A percentile compares a stretch with the other conserved stretches of the same genome.
phyloP scores from a whole-genome alignment of 2,113 vertebrate genomes.

The Psophia crepitans region DNA sequence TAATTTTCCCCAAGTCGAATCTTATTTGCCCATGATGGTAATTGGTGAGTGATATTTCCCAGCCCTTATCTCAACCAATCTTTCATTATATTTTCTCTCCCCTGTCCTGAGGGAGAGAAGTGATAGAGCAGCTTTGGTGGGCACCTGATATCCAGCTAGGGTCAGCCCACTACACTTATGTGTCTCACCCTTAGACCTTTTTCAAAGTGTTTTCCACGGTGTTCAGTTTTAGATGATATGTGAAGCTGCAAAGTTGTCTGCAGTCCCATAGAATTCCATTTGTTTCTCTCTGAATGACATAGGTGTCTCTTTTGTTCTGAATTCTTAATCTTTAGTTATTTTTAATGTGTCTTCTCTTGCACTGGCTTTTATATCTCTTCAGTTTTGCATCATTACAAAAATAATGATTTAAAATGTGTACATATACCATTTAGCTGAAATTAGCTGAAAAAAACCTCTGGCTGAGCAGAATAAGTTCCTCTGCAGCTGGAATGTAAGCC shows the following conservation, averaged over 20 bases:
- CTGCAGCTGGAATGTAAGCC: not conserved
- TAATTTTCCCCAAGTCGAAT: no score
- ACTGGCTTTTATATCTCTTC: not conserved
- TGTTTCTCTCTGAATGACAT: not conserved
- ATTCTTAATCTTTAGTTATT: not conserved
- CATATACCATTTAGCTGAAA: not conserved
- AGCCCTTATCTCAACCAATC: no score
- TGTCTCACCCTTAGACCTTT: not conserved
- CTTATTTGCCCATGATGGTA: no score
- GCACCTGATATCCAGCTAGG: no score
- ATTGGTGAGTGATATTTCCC: no score
- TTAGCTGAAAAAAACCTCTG: not conserved
- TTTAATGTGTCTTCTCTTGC: not conserved
- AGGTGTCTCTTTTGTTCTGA: not conserved
- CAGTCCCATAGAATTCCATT: slow-evolving; percentile 6
- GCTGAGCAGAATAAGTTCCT: not conserved
- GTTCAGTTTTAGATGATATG: slow-evolving; percentile 13
- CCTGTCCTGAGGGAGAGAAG: no score
- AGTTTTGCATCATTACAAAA: not conserved
- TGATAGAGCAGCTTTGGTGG: no score
- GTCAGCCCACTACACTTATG: not conserved
- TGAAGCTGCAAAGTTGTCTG: not conserved
- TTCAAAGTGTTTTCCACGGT: not conserved
- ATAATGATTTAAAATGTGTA: not conserved
- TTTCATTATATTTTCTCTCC: no score